Conservation (phyloP, 2,888 invertebrate genomes). For the Cecidostiba fungosa region DNA sequence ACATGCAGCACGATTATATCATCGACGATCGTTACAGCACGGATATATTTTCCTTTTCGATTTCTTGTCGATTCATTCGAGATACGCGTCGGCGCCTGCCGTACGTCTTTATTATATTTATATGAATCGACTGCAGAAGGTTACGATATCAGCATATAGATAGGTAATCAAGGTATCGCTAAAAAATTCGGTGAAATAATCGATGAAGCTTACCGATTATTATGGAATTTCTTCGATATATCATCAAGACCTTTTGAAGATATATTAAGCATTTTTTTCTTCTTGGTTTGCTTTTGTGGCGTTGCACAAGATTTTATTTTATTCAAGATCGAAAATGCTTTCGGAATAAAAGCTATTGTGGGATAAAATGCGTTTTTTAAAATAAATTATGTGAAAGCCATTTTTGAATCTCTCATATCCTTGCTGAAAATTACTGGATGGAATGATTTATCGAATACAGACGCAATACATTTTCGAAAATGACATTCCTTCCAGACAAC, state of each 20-base stretch:
- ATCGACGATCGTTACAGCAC: slow-evolving; percentile 6
- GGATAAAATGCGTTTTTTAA: not conserved
- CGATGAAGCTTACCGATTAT: slow-evolving; percentile 26
- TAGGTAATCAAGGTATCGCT: slow-evolving; percentile 14
- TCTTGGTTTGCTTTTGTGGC: not conserved
- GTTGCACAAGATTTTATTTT: not conserved
- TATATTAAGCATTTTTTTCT: not conserved
- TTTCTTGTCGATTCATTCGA: slow-evolving; percentile 30
- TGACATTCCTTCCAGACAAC: not conserved
- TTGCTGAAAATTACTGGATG: not conserved
- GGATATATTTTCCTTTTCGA: slow-evolving; percentile 36
- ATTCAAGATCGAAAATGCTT: not conserved
- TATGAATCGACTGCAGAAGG: not conserved
- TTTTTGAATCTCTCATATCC: not conserved
- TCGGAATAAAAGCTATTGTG: not conserved
- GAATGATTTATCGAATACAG: not conserved
- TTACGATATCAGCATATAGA: not conserved
- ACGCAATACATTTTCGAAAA: not conserved
- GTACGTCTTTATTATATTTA: slow-evolving; percentile 10
- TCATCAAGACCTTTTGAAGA: not conserved
- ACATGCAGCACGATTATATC: slow-evolving; percentile 44
- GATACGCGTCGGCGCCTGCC: not conserved
- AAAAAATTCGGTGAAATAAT: slow-evolving; percentile 25
- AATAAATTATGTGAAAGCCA: not conserved
- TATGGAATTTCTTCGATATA: not conserved